phyloP scores from a whole-genome alignment of 2,888 invertebrate genomes.

The Eupeodes luniger region DNA sequence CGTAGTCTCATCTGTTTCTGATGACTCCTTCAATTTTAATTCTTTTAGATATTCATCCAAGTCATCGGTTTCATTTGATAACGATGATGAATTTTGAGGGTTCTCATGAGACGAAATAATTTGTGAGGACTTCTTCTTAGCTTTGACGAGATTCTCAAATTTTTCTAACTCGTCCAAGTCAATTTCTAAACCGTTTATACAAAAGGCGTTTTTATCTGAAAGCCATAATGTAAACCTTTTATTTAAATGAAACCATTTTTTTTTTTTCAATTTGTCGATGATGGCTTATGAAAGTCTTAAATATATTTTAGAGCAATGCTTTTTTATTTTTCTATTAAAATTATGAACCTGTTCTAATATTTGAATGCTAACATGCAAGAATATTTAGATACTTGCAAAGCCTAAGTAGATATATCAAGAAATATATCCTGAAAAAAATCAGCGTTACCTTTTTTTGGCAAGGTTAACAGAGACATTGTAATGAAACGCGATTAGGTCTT shows the following conservation, averaged over 20 bases:
- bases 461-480: too few relatives aligned
- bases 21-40: conserved; percentile 80
- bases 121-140: conserved; percentile 79
- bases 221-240: conserved; percentile 75
- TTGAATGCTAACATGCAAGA: too few relatives aligned
- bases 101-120: neutral
- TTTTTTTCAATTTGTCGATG: neutral
- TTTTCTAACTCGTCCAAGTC: conserved; percentile 84
- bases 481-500: too few relatives aligned
- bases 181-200: conserved; percentile 84
- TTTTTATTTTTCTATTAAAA: too few relatives aligned
- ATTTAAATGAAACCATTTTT: neutral
- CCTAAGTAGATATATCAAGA: too few relatives aligned
- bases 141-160: conserved; percentile 82
- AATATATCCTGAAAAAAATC: too few relatives aligned
- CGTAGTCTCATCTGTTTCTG: conserved; percentile 64
- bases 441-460: too few relatives aligned
- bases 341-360: too few relatives aligned
- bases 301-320: too few relatives aligned
- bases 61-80: conserved; percentile 79
- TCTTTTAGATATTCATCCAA: conserved; percentile 83
- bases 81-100: neutral
- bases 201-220: conserved; percentile 83
- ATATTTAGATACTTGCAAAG: too few relatives aligned
- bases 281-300: neutral